Evolutionary conservation across 2,797 vertebrate species (phyloP).

Genomic region (Hylomyscus alleni): DNA sequence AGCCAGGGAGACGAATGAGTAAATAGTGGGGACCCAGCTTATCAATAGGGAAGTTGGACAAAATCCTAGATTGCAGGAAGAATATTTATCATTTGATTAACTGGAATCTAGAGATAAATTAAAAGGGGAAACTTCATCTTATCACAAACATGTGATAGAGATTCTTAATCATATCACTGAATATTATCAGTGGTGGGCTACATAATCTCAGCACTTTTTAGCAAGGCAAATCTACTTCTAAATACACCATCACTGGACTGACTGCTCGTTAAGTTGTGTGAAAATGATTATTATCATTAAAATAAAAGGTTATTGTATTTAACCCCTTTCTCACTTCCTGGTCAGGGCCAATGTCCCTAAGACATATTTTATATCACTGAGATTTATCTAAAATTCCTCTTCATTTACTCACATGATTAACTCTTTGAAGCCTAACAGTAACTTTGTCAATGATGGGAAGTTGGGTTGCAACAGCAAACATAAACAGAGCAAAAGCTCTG

Average conservation of each 20-base stretch:
- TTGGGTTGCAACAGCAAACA: neutral
- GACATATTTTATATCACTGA: neutral
- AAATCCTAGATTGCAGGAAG: neutral
- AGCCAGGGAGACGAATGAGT: neutral
- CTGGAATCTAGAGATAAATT: neutral
- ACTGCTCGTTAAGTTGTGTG: neutral
- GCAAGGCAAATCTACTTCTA: neutral
- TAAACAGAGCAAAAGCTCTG: neutral
- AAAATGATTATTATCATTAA: neutral
- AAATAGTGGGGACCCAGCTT: neutral
- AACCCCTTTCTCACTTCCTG: neutral
- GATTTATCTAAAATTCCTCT: neutral
- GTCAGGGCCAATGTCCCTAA: neutral
- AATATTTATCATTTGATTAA: neutral
- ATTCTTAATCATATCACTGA: neutral
- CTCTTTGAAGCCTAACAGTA: neutral
- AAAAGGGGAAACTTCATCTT: neutral
- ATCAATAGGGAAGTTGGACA: neutral
- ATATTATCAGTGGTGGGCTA: neutral
- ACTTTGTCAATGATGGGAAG: neutral
- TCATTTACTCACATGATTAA: constrained; percentile 33
- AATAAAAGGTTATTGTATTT: neutral
- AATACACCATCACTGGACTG: neutral
- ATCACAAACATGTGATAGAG: neutral
- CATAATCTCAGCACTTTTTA: neutral